Evolutionary conservation across 2,888 invertebrate species (phyloP).

Genomic region (Stomorhina lunata): DNA sequence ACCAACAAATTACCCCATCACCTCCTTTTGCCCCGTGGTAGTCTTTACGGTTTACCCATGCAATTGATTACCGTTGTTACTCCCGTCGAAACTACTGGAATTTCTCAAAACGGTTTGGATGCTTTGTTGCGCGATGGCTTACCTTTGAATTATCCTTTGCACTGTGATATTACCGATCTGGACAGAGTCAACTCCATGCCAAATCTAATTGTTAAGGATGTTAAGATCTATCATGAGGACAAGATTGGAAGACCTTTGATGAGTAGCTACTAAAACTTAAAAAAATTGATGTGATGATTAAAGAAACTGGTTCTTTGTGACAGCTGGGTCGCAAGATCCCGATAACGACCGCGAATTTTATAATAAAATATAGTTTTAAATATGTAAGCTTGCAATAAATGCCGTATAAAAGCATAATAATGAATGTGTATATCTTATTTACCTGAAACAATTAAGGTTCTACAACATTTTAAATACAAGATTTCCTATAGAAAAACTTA

Average conservation of each 20-base stretch:
- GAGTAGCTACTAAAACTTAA: slow-evolving; percentile 2
- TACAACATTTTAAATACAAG: too few species aligned
- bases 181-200: slow-evolving; percentile 67
- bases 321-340: not conserved
- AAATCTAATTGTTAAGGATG: slow-evolving; percentile 72
- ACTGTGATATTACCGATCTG: slow-evolving; percentile 70
- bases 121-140: slow-evolving; percentile 68
- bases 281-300: not conserved
- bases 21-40: slow-evolving; percentile 84
- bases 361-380: too few species aligned
- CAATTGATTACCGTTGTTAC: slow-evolving; percentile 83
- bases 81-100: slow-evolving; percentile 75
- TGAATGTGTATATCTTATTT: not conserved
- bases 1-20: slow-evolving; percentile 83
- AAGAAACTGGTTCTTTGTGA: too few species aligned
- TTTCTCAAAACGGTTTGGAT: not conserved
- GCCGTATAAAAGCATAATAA: slow-evolving; percentile 46
- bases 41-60: slow-evolving; percentile 83
- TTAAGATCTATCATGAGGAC: slow-evolving; percentile 72
- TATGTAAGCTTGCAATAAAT: slow-evolving; percentile 52
- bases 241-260: slow-evolving; percentile 33
- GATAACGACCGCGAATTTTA: too few species aligned
- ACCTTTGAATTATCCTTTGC: slow-evolving; percentile 73
- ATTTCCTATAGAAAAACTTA: too few species aligned
- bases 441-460: not conserved